phyloP scores from a whole-genome alignment of 1,140 invertebrate genomes.

The Tetranychus cinnabarinus region DNA sequence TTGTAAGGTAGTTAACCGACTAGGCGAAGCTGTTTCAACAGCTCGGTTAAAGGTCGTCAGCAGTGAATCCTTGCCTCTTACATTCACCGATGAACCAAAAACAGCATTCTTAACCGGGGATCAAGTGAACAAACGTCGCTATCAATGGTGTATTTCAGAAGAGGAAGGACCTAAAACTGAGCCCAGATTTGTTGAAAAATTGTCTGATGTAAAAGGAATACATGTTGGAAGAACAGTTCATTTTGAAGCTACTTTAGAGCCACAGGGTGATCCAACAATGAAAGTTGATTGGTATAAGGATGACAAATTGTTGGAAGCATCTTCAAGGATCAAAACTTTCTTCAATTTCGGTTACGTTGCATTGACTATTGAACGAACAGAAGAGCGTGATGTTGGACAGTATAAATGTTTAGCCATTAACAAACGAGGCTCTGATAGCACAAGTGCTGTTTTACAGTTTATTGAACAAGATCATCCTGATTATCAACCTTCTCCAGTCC shows the following conservation, averaged over 20 bases:
- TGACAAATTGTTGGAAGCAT: conserved; percentile 27
- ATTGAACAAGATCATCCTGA: not conserved
- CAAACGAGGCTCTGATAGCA: conserved; percentile 61
- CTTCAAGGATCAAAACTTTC: conserved; percentile 64
- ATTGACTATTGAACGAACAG: conserved; percentile 62
- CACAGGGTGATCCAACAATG: conserved; percentile 68
- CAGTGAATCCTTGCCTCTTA: no score
- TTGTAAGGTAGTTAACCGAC: conserved; percentile 2
- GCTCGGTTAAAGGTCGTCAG: no score
- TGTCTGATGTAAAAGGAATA: conserved; percentile 39
- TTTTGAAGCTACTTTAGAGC: conserved; percentile 38
- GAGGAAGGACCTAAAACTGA: no score
- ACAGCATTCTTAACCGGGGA: no score
- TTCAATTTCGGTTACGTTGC: conserved; percentile 75
- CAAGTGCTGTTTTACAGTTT: conserved; percentile 34
- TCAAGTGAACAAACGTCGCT: no score
- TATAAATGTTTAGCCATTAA: conserved; percentile 76
- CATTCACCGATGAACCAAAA: no score
- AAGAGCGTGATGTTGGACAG: conserved; percentile 58
- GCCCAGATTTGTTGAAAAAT: conserved; percentile 23
- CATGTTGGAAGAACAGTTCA: conserved; percentile 56
- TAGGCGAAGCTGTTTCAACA: conserved; percentile 41
- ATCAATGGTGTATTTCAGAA: no score
- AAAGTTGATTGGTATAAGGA: conserved; percentile 59
- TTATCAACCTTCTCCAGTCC: not conserved